Evolutionary conservation across 2,113 vertebrate species (phyloP).

Genomic region (Pollimyrus isidori): DNA sequence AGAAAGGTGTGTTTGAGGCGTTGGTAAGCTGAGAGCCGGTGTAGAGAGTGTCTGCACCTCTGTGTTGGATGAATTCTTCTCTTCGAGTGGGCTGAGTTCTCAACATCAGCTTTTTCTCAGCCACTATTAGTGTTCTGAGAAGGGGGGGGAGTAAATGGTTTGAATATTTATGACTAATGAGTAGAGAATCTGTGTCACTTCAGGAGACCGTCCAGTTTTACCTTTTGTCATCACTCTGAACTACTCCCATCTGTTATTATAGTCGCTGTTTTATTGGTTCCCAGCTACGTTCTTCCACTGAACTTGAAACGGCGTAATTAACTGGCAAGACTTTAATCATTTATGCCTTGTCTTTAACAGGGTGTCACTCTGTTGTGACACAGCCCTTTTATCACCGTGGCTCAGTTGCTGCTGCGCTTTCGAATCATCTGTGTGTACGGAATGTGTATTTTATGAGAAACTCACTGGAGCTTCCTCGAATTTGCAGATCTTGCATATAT

Average conservation of each 20-base stretch:
- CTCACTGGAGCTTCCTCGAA: not conserved
- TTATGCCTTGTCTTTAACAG: not conserved
- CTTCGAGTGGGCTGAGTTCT: not conserved
- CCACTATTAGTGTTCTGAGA: not conserved
- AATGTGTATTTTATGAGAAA: not conserved
- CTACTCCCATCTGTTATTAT: not conserved
- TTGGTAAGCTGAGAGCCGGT: not conserved
- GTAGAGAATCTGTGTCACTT: not conserved
- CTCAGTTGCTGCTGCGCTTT: not conserved
- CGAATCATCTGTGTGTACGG: not conserved
- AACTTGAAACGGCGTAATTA: not conserved
- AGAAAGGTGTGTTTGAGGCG: not conserved
- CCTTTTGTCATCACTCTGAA: not conserved
- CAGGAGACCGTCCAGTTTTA: not conserved
- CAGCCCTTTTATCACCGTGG: not conserved
- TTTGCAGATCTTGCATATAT: not conserved
- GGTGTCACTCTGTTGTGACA: not conserved
- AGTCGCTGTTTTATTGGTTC: not conserved
- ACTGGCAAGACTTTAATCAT: not conserved
- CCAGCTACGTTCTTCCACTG: not conserved
- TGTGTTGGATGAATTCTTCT: not conserved
- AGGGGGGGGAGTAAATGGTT: not conserved
- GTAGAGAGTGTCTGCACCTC: not conserved
- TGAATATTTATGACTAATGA: not conserved
- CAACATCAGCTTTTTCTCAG: too few relatives aligned